Evolutionary conservation across 2,113 vertebrate species (phyloP).

Genomic region (Patagioenas fasciata): DNA sequence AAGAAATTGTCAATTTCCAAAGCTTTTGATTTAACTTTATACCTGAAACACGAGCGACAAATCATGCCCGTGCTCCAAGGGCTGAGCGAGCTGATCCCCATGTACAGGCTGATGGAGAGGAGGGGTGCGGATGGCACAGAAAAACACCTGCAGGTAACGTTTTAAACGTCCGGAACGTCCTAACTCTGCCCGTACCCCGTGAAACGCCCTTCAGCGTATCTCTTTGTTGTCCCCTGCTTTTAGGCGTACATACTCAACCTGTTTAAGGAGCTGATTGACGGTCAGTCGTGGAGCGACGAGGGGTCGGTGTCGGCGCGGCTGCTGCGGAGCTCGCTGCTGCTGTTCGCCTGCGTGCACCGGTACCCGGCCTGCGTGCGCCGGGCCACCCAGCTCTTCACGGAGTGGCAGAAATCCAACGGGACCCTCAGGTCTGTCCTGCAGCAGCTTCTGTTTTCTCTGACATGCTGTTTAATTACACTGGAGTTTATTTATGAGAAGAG

Average conservation of each 20-base stretch:
- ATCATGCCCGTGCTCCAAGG: slow-evolving; percentile 87
- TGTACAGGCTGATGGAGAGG: slow-evolving; percentile 91
- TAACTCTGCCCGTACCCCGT: too few species aligned
- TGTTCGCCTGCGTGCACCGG: slow-evolving; percentile 79
- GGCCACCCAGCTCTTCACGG: slow-evolving; percentile 78
- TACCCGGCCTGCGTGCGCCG: slow-evolving; percentile 81
- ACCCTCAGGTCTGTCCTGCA: slow-evolving; percentile 78
- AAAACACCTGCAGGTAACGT: slow-evolving; percentile 70
- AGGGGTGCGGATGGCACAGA: slow-evolving; percentile 80
- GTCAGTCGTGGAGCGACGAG: slow-evolving; percentile 83
- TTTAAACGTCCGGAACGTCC: neutral
- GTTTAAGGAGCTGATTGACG: slow-evolving; percentile 82
- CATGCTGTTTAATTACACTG: too few species aligned
- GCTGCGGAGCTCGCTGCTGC: slow-evolving; percentile 81
- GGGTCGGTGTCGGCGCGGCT: slow-evolving; percentile 82
- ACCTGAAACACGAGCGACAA: slow-evolving; percentile 84
- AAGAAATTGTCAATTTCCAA: slow-evolving; percentile 83
- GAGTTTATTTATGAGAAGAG: neutral
- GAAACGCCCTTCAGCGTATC: neutral
- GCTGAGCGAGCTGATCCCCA: slow-evolving; percentile 82
- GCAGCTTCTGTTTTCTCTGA: neutral
- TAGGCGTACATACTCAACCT: slow-evolving; percentile 85
- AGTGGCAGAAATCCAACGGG: slow-evolving; percentile 84
- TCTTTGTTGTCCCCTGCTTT: neutral
- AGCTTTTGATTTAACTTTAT: slow-evolving; percentile 86